phyloP scores from a whole-genome alignment of 1,140 invertebrate genomes.

The Zaprionus gabonicus region DNA sequence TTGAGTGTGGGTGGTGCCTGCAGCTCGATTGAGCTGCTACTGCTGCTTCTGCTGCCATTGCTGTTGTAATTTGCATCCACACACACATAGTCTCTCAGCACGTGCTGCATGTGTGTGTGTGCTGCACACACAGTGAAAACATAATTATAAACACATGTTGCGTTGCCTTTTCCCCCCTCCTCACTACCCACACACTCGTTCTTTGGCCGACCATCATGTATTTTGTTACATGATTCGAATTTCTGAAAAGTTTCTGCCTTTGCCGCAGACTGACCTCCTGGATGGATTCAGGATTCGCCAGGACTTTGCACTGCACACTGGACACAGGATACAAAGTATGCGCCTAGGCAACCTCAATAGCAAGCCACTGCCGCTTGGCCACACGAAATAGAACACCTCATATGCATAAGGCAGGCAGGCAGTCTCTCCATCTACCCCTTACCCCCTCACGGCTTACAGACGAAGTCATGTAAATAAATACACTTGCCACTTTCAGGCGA shows the following conservation, averaged over 20 bases:
- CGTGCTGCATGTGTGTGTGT: constrained; percentile 33
- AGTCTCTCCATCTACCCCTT: neutral
- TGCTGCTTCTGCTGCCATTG: neutral
- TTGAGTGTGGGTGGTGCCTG: constrained; percentile 54
- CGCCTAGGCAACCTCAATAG: neutral
- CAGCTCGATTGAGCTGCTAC: constrained; percentile 14
- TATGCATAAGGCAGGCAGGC: constrained; percentile 17
- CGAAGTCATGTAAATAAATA: neutral
- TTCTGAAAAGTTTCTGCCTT: constrained; percentile 65
- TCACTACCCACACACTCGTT: neutral
- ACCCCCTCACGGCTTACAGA: neutral
- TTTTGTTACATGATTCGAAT: constrained; percentile 81
- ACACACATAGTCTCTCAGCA: constrained; percentile 25
- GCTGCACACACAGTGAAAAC: constrained; percentile 57
- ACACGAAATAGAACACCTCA: constrained; percentile 45
- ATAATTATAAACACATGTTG: constrained; percentile 81
- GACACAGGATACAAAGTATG: neutral
- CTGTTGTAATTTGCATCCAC: constrained; percentile 62
- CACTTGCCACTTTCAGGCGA: neutral
- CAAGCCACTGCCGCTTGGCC: neutral
- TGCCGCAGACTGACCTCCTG: constrained; percentile 39
- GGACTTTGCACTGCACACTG: neutral
- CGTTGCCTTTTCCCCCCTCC: constrained; percentile 5
- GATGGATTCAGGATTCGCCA: constrained; percentile 25
- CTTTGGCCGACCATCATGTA: constrained; percentile 59